Evolutionary conservation across 2,888 invertebrate genomes (phyloP), one percentile per base, ranked within the genome.

Genomic region (Autographa pulchrina): DNA sequence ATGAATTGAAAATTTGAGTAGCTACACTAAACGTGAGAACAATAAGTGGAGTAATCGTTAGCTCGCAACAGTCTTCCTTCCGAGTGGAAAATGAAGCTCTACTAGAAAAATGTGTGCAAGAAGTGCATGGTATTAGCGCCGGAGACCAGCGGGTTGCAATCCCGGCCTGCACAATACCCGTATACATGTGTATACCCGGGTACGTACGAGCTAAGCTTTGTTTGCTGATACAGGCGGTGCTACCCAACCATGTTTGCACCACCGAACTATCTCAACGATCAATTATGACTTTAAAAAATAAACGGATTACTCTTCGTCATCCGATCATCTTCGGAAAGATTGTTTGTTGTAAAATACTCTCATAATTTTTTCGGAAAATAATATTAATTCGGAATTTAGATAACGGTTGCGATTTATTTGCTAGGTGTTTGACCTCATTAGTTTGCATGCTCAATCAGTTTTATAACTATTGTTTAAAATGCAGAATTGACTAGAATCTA

Each of bases 261-360:
- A 14, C 32, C 56, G 70, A 68, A 68, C 59, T 11, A 71, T 59
- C 16, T 58, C 59, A 58, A 62, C 73, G 65, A 67, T 62, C 73
- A 83, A 75, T 77, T 75, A 74, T 41, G 25, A 65, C 20, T 78
- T 74, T 31, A 54, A 78, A 54, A 75, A 77, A 78, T 75, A 72
- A 76, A 78, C 69, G 59, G 56, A 74, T 72, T 75, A 83, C 67
- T 69, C 52, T 67, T 61, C 54, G 43, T 61, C 25, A 25, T 25
- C 25, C 25, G 59, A 72, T 68, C 54, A 32, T 35, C 38, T 38
- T 38, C 38, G 38, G 52, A 18, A 60, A 70, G 62, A 77, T 73
- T 68, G 41, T 70, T 66, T 68, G 81, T 78, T 82, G 70, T 68
- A 35, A 25, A 11, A 25, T 62, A 38, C 9, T 65, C 69, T 73